Evolutionary conservation across 2,113 vertebrate species (phyloP).

Genomic region (Tenrec ecaudatus): DNA sequence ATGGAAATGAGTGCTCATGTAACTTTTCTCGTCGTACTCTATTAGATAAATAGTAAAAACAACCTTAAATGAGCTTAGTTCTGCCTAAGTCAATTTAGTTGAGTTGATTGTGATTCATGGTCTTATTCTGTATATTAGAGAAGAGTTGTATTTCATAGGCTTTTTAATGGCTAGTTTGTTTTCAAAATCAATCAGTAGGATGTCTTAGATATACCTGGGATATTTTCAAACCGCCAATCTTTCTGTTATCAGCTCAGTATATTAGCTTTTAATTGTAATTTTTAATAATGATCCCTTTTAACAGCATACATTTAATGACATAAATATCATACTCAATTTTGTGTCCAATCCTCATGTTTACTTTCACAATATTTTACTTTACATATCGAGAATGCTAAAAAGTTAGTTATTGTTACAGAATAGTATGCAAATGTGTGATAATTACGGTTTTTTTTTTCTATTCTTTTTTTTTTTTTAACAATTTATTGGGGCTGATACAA

Average conservation of each 20-base stretch:
- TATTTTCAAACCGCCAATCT: neutral
- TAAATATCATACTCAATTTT: neutral
- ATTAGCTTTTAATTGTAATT: neutral
- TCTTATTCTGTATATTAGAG: neutral
- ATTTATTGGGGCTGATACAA: too few species aligned
- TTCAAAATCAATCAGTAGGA: neutral
- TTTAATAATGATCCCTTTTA: neutral
- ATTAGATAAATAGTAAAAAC: neutral
- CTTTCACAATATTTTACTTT: neutral
- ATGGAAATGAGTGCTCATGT: neutral
- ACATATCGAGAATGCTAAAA: neutral
- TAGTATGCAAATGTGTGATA: neutral
- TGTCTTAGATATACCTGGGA: neutral
- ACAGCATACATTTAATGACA: neutral
- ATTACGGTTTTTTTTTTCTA: too few species aligned
- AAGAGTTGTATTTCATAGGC: neutral
- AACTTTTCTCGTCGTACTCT: neutral
- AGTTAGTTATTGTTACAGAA: neutral
- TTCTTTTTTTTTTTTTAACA: too few species aligned
- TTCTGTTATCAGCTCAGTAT: neutral
- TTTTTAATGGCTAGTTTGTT: neutral
- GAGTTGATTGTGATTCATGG: neutral
- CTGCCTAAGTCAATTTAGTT: neutral
- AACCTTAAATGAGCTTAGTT: neutral
- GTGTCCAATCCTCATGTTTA: neutral